Evolutionary conservation across 2,113 vertebrate genomes (phyloP), one percentile per base, ranked within the genome.

Genomic region (Salvelinus sp.): DNA sequence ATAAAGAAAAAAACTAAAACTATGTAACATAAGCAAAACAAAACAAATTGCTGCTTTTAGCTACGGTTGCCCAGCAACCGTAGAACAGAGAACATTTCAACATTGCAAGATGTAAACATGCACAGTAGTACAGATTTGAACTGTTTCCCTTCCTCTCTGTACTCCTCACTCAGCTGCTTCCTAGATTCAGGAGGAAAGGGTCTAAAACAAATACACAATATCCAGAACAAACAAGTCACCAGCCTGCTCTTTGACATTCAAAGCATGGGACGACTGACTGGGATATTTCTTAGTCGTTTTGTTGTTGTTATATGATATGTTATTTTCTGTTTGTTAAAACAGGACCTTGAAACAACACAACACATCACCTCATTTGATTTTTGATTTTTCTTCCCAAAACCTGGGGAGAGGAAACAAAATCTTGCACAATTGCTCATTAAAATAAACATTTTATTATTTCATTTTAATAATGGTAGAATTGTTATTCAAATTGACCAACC

Each of bases 301-400:
- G 90, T 90, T 89, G 84, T 91, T 90, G 79, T 91, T 85, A 75
- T 92, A 87, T 92, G 86, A 89, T 90, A 90, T 93, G n/a, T 68
- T 91, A 88, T 94, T 93, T 92, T 93, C 93, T 93, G 93, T 95
- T 94, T 94, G 86, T 93, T 92, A 89, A 93, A 94, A 93, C 93
- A 94, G 93, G 93, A 94, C 92, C 94, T 95, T 88, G 78, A 87
- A 81, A 92, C 88, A 92, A 93, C 92, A 93, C 93, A 95, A 94
- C 93, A 91, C 94, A 95, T 93, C 94, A 95, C 94, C 92, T 95
- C 94, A 95, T 93, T 93, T 89, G 82, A 89, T 83, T 87, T 76
- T 83, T 84, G 89, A 83, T 89, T 82, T 87, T 77, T 84, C 88
- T 94, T 91, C 91, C 92, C 92, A 93, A 93, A 93, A 92, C 92